A percentile compares a stretch with the other conserved stretches of the same genome.
Conservation (phyloP, 2,888 invertebrate genomes). For the Germaria angustata region DNA sequence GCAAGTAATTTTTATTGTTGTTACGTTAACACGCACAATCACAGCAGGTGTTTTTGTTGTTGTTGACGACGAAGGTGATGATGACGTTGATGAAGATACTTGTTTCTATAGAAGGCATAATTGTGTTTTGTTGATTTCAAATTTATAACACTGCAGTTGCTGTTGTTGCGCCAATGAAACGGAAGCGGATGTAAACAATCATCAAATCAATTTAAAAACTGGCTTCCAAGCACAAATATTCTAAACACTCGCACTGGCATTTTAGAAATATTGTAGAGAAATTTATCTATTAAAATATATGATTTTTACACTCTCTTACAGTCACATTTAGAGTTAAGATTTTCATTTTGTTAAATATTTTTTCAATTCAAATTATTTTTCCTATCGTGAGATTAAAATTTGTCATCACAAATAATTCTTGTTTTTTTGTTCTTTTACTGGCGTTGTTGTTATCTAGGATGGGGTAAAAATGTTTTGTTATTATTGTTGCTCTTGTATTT, state of each 20-base stretch:
- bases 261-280: background rate
- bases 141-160: background rate
- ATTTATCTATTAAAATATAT: background rate
- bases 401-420: constrained; percentile 16
- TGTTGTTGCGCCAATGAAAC: constrained; percentile 33
- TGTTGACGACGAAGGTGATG: constrained; percentile 5
- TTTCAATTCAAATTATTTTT: background rate
- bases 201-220: constrained; percentile 49
- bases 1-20: constrained; percentile 28
- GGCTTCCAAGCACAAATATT: background rate
- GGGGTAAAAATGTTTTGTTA: constrained; percentile 38
- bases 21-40: constrained; percentile 54
- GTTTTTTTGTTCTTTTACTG: constrained; percentile 12
- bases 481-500: constrained; percentile 50
- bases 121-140: constrained; percentile 24
- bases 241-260: background rate
- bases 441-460: constrained; percentile 51
- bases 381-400: no score
- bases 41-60: constrained; percentile 61
- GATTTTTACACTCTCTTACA: background rate
- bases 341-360: background rate
- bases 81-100: constrained; percentile 38
- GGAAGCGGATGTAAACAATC: constrained; percentile 64
- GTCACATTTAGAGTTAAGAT: background rate
- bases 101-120: constrained; percentile 48